Evolutionary conservation across 2,113 vertebrate genomes (phyloP), one percentile per base, ranked within the genome.

Genomic region (Carassius auratus): DNA sequence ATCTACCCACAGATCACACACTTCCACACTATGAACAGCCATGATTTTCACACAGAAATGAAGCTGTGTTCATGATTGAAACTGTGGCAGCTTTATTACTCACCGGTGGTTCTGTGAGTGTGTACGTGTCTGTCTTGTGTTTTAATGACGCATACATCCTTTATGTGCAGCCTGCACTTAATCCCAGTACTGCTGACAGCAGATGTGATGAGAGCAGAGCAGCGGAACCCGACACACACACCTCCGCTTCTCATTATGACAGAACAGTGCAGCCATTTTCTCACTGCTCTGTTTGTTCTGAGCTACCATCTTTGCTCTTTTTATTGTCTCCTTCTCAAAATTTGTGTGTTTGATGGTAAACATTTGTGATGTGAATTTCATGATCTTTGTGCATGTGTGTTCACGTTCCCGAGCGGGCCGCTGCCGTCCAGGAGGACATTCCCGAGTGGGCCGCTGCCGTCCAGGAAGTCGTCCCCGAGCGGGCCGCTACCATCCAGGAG

Each of bases 101-200:
- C 48, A 81, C 62, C 81, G 33, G 85, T 84, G 87, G 85, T 84
- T 85, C 83, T 86, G 86, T 89, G 85, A 80, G 64, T 92, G 87
- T 83, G 86, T 87, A 84, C 86, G 87, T 77, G 66, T 87, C 71
- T 80, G 89, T 90, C 83, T 87, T 89, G 90, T 91, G 89, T 91
- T 93, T 93, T 93, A 94, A 94, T 94, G 93, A 94, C 89, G 90
- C 91, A 92, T 93, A 92, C 89, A 93, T 93, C 93, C 93, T 91
- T 91, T 84, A 76, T 93, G 93, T 93, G 88, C 93, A 93, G 91
- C 89, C 85, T 50, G 90, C 92, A 89, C 92, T 90, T 95, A 95
- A 95, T 94, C 93, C 93, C 91, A 92, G 90, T 90, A 92, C 89
- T 90, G 89, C 93, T 93, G 91, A 90, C 92, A 90, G 91, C 90